phyloP scores from a whole-genome alignment of 2,113 vertebrate genomes.

The Lepisosteus oculatus region DNA sequence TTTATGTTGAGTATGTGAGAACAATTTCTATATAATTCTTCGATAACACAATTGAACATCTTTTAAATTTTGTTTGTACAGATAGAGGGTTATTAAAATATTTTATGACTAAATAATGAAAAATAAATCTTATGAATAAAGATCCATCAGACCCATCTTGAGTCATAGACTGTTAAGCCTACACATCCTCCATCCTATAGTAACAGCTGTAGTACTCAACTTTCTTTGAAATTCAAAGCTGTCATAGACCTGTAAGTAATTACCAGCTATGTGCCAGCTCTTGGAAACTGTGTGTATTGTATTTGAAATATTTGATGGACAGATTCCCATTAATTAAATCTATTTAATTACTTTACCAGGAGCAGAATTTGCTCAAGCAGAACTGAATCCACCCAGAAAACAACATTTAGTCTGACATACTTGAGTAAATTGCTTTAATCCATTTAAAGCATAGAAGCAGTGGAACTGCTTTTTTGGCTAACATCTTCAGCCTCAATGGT shows the following conservation, averaged over 20 bases:
- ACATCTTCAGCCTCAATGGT: no score
- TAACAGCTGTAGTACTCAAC: background rate
- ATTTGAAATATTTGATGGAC: slow-evolving; percentile 51
- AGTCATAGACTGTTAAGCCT: background rate
- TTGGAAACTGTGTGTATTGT: slow-evolving; percentile 49
- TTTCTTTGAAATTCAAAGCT: slow-evolving; percentile 45
- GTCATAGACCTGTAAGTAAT: slow-evolving; percentile 56
- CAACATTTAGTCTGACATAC: slow-evolving; percentile 11
- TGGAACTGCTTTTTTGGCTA: no score
- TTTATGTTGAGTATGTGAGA: no score
- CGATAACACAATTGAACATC: no score
- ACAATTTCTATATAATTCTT: no score
- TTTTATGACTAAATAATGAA: background rate
- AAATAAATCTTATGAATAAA: background rate
- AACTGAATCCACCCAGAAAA: slow-evolving; percentile 38
- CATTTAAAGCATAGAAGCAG: no score
- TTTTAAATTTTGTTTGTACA: no score
- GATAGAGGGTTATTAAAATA: no score
- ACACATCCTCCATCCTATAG: background rate
- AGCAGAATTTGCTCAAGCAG: slow-evolving; percentile 46
- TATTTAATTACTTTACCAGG: slow-evolving; percentile 38
- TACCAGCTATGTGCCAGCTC: slow-evolving; percentile 33
- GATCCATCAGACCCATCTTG: background rate
- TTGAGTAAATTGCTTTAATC: background rate
- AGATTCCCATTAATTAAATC: slow-evolving; percentile 57